Evolutionary conservation across 2,888 invertebrate genomes (phyloP).

Genomic region (Ichneumoninae sp.): DNA sequence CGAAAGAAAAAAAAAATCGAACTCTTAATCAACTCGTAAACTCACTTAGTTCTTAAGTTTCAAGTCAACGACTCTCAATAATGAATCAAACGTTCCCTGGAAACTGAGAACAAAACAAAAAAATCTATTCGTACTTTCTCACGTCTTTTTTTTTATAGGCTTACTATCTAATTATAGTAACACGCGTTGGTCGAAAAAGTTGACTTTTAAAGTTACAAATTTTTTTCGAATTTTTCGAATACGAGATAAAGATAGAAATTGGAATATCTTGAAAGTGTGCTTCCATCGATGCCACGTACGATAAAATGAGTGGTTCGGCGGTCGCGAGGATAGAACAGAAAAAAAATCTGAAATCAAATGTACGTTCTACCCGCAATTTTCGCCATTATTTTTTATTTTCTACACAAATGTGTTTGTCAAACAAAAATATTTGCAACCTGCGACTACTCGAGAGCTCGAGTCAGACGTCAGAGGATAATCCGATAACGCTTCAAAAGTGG

Average conservation of each 20-base stretch:
- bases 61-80: slow-evolving; percentile 74
- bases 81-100: slow-evolving; percentile 76
- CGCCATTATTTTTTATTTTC: slow-evolving; percentile 32
- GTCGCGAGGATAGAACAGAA: slow-evolving; percentile 5
- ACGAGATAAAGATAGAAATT: slow-evolving; percentile 55
- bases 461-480: slow-evolving; percentile 39
- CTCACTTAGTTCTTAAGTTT: slow-evolving; percentile 72
- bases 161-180: slow-evolving; percentile 20
- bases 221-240: slow-evolving; percentile 20
- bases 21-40: slow-evolving; percentile 67
- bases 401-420: slow-evolving; percentile 10
- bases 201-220: slow-evolving; percentile 9
- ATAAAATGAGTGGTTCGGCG: slow-evolving; percentile 11
- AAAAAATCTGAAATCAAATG: slow-evolving; percentile 44
- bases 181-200: neutral
- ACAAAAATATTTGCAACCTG: slow-evolving; percentile 30
- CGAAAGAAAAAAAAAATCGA: slow-evolving; percentile 51
- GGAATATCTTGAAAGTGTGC: slow-evolving; percentile 60
- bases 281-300: slow-evolving; percentile 60
- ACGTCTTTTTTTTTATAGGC: slow-evolving; percentile 4
- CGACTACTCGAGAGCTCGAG: slow-evolving; percentile 33
- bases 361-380: slow-evolving; percentile 23
- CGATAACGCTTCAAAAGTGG: slow-evolving; percentile 57
- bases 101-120: slow-evolving; percentile 19
- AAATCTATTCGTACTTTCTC: slow-evolving; percentile 50